Conservation (phyloP, 2,113 vertebrate species). For the Clupea harengus region DNA sequence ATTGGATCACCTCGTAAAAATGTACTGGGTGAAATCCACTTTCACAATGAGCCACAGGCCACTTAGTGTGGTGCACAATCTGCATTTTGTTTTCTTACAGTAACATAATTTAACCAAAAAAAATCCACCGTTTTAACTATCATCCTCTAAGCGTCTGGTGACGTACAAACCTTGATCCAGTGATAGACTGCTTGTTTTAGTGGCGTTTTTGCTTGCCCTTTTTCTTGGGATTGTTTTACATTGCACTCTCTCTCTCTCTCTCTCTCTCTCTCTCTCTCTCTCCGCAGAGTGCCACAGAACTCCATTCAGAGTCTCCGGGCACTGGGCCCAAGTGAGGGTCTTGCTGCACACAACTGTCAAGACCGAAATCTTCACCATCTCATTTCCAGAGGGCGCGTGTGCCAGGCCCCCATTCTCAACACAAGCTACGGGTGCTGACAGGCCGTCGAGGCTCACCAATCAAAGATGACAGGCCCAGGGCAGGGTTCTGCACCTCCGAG, state of each 20-base stretch:
- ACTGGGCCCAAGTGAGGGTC: slow-evolving; percentile 13
- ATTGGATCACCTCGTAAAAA: background rate
- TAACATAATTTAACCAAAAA: slow-evolving; percentile 15
- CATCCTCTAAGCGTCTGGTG: background rate
- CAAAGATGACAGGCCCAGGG: slow-evolving; percentile 36
- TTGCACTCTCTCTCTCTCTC: background rate
- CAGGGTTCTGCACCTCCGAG: background rate
- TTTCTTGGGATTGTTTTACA: slow-evolving; percentile 13
- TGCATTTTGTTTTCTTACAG: slow-evolving; percentile 12
- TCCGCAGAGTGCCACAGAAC: background rate
- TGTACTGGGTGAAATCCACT: background rate
- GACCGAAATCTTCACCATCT: slow-evolving; percentile 49
- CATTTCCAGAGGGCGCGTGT: slow-evolving; percentile 40
- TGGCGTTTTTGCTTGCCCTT: background rate
- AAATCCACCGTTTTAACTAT: background rate
- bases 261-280: background rate
- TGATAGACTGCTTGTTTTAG: slow-evolving; percentile 12
- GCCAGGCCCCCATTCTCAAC: slow-evolving; percentile 35
- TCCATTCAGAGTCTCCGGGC: slow-evolving; percentile 21
- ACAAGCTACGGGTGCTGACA: slow-evolving; percentile 29
- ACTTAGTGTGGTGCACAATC: background rate
- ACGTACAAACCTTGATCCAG: slow-evolving; percentile 4
- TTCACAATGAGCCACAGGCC: background rate
- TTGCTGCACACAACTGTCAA: slow-evolving; percentile 32
- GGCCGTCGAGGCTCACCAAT: slow-evolving; percentile 45